These are phyloP conservation scores for Malacoctenus gilli DNA, from an alignment of 2,797 vertebrate genomes.

Conservation along the genomic window DNA sequence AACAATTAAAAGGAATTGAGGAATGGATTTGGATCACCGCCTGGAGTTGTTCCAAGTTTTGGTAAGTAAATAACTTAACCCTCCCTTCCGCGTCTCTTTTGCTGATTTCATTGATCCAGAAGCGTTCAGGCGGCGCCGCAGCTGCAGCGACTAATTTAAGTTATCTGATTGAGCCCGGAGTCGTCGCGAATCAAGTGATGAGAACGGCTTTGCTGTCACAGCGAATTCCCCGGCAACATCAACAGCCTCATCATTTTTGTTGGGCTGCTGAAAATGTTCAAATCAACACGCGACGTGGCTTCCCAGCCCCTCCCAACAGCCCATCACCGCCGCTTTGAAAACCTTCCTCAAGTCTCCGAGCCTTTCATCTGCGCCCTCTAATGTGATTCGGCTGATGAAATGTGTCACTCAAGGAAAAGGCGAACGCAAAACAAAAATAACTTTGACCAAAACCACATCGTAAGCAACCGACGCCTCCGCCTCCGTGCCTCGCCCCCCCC, in stretches of 20 bases:
- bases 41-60: background rate
- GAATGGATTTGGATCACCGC: background rate
- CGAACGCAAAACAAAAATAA: background rate
- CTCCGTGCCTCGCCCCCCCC: constrained; percentile 15
- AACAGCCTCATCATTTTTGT: constrained; percentile 25
- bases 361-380: background rate
- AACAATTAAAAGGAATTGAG: background rate
- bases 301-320: constrained; percentile 22
- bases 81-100: background rate
- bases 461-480: constrained; percentile 10
- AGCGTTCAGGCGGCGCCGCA: constrained; percentile 21
- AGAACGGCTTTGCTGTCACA: constrained; percentile 47
- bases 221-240: constrained; percentile 33
- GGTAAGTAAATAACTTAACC: constrained; percentile 6
- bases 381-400: constrained; percentile 32
- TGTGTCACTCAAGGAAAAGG: constrained; percentile 14
- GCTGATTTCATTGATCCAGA: constrained; percentile 46
- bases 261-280: constrained; percentile 25
- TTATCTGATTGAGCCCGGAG: constrained; percentile 37
- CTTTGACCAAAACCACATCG: background rate
- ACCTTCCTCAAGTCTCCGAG: constrained; percentile 5
- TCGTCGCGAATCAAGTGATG: constrained; percentile 31
- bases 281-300: constrained; percentile 36
- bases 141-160: constrained; percentile 45
- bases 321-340: constrained; percentile 31